A percentile compares a stretch with the other conserved stretches of the same genome.
Evolutionary conservation across 2,888 invertebrate species (phyloP).

Genomic region (Lobophora halterata): DNA sequence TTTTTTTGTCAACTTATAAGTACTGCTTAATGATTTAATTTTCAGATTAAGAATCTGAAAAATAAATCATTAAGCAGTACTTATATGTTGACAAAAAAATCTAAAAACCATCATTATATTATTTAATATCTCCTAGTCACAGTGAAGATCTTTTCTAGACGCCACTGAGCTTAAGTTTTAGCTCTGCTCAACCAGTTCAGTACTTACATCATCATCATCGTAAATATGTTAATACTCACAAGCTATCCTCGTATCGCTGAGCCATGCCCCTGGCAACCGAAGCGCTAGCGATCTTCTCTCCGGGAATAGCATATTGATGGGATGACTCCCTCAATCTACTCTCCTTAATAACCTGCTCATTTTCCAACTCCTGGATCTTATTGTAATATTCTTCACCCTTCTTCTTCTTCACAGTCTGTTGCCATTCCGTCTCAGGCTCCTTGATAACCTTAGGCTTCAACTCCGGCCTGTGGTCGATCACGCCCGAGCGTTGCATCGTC

Average conservation of each 20-base stretch:
- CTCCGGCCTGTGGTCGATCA: constrained; percentile 82
- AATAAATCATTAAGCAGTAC: too few species aligned
- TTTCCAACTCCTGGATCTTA: constrained; percentile 90
- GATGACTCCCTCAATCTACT: constrained; percentile 87
- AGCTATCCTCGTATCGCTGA: constrained; percentile 89
- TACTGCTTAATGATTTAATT: too few species aligned
- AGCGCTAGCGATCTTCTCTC: constrained; percentile 88
- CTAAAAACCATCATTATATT: background rate
- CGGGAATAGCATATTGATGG: constrained; percentile 92
- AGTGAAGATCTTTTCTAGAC: too few species aligned
- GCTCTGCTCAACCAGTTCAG: too few species aligned
- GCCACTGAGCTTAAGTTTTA: too few species aligned
- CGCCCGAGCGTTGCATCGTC: constrained; percentile 83
- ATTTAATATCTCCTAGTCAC: too few species aligned
- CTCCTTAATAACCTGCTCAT: constrained; percentile 91
- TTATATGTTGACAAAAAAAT: background rate
- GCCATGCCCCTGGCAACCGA: constrained; percentile 94
- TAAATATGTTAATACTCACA: constrained; percentile 83
- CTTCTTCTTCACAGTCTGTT: constrained; percentile 89
- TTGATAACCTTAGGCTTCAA: constrained; percentile 85
- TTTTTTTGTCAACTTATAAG: background rate
- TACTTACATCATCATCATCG: too few species aligned
- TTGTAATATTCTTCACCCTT: constrained; percentile 91
- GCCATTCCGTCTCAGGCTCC: constrained; percentile 92
- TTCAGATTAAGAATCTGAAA: background rate